phyloP scores from a whole-genome alignment of 2,113 vertebrate species.

The Caranx melampygus region DNA sequence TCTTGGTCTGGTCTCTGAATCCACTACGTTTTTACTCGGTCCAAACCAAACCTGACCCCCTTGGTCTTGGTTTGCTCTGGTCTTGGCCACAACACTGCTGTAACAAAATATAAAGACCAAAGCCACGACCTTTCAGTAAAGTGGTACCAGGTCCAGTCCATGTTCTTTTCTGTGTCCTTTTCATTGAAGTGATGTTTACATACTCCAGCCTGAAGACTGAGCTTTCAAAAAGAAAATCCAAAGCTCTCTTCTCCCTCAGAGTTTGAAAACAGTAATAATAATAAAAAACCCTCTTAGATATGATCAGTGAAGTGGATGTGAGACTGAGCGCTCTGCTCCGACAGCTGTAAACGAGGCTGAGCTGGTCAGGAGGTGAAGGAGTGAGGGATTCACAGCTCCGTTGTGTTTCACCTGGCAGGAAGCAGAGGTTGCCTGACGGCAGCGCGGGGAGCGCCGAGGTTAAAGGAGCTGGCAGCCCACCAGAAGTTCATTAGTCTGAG shows the following conservation, averaged over 20 bases:
- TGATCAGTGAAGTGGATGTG: not conserved
- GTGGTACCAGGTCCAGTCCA: not conserved
- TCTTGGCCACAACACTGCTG: no score
- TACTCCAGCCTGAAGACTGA: not conserved
- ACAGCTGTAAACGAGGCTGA: slow-evolving; percentile 50
- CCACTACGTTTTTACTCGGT: no score
- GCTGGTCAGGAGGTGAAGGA: slow-evolving; percentile 47
- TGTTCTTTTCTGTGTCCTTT: not conserved
- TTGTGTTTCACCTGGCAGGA: slow-evolving; percentile 51
- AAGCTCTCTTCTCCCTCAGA: not conserved
- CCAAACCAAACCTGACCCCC: no score
- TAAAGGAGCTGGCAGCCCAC: slow-evolving; percentile 46
- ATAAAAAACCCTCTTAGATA: not conserved
- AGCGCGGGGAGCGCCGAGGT: slow-evolving; percentile 46
- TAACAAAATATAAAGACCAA: no score
- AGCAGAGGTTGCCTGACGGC: slow-evolving; percentile 39
- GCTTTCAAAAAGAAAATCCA: slow-evolving; percentile 2
- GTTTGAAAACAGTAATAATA: not conserved
- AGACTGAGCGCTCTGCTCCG: not conserved
- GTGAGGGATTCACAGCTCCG: slow-evolving; percentile 44
- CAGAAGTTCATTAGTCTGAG: slow-evolving; percentile 55
- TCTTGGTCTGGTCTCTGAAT: no score
- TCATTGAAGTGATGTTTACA: not conserved
- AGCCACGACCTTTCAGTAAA: no score
- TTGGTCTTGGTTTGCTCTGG: no score